phyloP scores from a whole-genome alignment of 2,113 vertebrate genomes.

The Tretioscincus oriximinensis region DNA sequence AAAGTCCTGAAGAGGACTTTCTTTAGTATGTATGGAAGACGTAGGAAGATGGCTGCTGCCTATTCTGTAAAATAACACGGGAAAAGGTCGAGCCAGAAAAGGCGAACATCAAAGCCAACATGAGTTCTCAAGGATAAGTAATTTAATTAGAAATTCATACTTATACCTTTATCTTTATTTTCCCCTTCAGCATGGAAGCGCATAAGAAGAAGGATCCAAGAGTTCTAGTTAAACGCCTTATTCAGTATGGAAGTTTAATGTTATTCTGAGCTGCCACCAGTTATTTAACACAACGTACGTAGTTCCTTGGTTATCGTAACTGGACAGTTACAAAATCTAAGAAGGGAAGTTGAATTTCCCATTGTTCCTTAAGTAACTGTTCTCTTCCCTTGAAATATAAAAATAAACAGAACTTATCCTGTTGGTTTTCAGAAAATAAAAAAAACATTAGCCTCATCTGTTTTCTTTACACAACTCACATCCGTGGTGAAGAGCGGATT shows the following conservation, averaged over 20 bases:
- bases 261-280: rapidly evolving
- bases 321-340: slow-evolving; percentile 13
- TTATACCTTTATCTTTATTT: too few relatives aligned
- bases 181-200: too few relatives aligned
- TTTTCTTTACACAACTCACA: slow-evolving; percentile 9
- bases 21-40: too few relatives aligned
- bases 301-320: background rate
- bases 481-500: slow-evolving; percentile 7
- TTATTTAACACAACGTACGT: background rate
- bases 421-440: slow-evolving; percentile 27
- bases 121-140: too few relatives aligned
- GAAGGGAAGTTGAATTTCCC: slow-evolving; percentile 36
- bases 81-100: too few relatives aligned
- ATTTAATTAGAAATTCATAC: too few relatives aligned
- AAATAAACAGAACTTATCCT: slow-evolving; percentile 53
- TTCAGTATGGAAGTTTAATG: background rate
- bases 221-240: background rate
- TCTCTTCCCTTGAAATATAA: slow-evolving; percentile 27
- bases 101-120: too few relatives aligned
- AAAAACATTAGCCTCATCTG: slow-evolving; percentile 23
- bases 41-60: too few relatives aligned
- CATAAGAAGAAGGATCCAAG: too few relatives aligned
- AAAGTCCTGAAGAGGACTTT: too few relatives aligned
- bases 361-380: slow-evolving; percentile 32
- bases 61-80: too few relatives aligned